Evolutionary conservation across 2,888 invertebrate genomes (phyloP).

Genomic region (Gisinianus flammeolus): DNA sequence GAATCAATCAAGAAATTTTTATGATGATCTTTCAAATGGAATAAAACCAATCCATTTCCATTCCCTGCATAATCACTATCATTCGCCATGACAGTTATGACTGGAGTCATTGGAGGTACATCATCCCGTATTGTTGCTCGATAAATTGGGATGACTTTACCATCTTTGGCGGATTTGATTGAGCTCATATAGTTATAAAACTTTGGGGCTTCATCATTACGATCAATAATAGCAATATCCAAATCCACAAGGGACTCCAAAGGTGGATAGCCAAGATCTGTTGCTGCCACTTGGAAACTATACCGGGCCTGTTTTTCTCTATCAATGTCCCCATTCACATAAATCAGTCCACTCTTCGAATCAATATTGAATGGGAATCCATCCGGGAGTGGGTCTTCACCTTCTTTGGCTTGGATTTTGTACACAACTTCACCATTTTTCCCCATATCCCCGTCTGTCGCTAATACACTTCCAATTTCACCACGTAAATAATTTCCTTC

Average conservation of each 20-base stretch:
- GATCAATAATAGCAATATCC: constrained; percentile 79
- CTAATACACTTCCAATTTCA: constrained; percentile 76
- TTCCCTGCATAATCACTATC: constrained; percentile 84
- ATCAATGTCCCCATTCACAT: constrained; percentile 77
- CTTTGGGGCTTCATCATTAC: constrained; percentile 74
- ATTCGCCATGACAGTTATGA: constrained; percentile 79
- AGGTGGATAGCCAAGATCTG: constrained; percentile 74
- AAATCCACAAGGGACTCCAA: constrained; percentile 69
- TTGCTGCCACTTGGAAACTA: constrained; percentile 74
- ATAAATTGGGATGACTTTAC: constrained; percentile 71
- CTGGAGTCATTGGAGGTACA: constrained; percentile 72
- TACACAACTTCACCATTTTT: constrained; percentile 80
- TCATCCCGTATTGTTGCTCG: constrained; percentile 77
- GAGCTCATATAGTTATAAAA: constrained; percentile 54
- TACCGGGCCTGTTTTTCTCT: constrained; percentile 74
- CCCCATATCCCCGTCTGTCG: constrained; percentile 80
- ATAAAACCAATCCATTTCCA: constrained; percentile 70
- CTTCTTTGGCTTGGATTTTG: constrained; percentile 64
- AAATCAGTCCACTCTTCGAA: constrained; percentile 72
- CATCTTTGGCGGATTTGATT: constrained; percentile 43
- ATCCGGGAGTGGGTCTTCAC: constrained; percentile 58
- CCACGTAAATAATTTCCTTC: constrained; percentile 77
- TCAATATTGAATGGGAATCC: constrained; percentile 74
- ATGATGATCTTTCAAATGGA: constrained; percentile 59
- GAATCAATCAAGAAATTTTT: constrained; percentile 79